Base-by-base conservation (phyloP, 37 sponge, comb jelly and placozoan species). In the Ephydatia muelleri region DNA sequence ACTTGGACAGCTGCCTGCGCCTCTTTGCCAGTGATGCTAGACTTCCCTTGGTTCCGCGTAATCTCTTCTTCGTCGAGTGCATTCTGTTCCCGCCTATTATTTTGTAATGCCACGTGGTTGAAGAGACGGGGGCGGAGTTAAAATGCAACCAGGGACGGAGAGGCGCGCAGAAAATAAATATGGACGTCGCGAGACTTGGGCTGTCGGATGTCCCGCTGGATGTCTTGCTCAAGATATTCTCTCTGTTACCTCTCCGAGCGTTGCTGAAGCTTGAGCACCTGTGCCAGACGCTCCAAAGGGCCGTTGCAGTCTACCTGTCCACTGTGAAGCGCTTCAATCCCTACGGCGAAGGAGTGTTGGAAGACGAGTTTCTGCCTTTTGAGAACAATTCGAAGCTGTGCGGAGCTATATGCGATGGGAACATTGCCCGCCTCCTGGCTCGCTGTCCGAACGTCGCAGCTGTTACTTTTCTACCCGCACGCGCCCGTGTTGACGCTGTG, bases 211-310 rank as follows among this genome's bases (percentile, higher is more conserved):
- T 57, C 57, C 57, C 57, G 57, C 16, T 57, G 57, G 80, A 80
- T 13, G 70, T 80, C 21, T 68, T 80, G 66, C 36, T 80, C 35
- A 57, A 67, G 34, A 80, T 80, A 57, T 80, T 67, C 70, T 80
- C 80, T 1, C 28, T 80, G 36, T 39, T 80, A n/a, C 67, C 80
- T 0, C 80, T 80, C 6, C 33, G 68, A 68, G 67, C 36, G 12
- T 38, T 80, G 80, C 80, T 80, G 21, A 67, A 67, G 33, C 33
- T 80, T 23, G 80, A 80, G 37, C 80, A 80, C 68, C 39, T 68
- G 33, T 66, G 80, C 32, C 80, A 34, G 3, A 33, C 68, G 22
- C 38, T 80, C 34, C 68, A 80, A 22, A 34, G 30, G 33, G 67
- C 68, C 28, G 21, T 80, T 33, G 27, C 80, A 19, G 67, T 38